A percentile compares a stretch with the other conserved stretches of the same genome.
Evolutionary conservation across 2,113 vertebrate species (phyloP).

Genomic region (Melanostigma gelatinosum): DNA sequence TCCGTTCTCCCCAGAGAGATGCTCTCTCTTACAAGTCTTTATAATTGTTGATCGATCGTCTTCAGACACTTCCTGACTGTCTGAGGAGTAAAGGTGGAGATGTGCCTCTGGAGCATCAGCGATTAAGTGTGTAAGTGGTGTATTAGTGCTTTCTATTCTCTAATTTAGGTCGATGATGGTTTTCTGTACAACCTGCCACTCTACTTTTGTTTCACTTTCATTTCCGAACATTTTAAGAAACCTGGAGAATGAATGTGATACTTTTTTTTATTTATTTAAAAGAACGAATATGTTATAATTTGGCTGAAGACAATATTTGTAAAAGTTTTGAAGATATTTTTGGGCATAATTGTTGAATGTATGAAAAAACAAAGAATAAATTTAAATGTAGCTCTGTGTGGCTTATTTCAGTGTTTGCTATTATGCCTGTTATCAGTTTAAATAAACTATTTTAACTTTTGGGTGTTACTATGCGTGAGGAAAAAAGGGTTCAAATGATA

Average conservation of each 20-base stretch:
- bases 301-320: too few species aligned
- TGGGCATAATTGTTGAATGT: too few species aligned
- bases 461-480: background rate
- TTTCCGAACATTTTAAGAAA: background rate
- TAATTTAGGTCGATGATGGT: background rate
- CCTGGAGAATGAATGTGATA: background rate
- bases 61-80: background rate
- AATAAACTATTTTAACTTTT: background rate
- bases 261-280: background rate
- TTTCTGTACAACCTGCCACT: background rate
- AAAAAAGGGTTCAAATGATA: background rate
- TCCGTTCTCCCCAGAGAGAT: slow-evolving; percentile 12
- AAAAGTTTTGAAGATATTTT: background rate
- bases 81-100: slow-evolving; percentile 18
- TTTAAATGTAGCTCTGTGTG: too few species aligned
- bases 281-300: too few species aligned
- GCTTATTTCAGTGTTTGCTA: too few species aligned
- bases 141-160: background rate
- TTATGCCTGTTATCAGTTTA: background rate
- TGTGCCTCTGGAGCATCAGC: background rate
- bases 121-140: background rate
- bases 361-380: background rate
- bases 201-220: background rate
- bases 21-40: slow-evolving; percentile 18
- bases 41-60: slow-evolving; percentile 53